Conservation (phyloP, 2,888 invertebrate genomes). For the Limnephilus rhombicus region DNA sequence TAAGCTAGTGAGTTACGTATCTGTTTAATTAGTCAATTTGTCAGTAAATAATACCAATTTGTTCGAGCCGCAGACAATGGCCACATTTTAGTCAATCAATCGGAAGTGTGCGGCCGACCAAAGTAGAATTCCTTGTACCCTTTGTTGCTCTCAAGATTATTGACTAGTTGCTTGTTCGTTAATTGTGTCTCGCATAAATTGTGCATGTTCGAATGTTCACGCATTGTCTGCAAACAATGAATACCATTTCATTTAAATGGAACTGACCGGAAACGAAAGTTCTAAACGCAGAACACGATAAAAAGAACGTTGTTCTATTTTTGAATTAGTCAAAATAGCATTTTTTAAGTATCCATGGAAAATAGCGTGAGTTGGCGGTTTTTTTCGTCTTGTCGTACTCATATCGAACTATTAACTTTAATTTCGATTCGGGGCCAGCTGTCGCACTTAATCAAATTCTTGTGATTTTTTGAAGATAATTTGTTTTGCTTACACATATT, state of each 20-base stretch:
- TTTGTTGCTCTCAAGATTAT: neutral
- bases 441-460: constrained; percentile 35
- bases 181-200: constrained; percentile 9
- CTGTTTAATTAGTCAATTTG: neutral
- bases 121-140: constrained; percentile 35
- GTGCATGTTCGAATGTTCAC: constrained; percentile 9
- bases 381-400: neutral
- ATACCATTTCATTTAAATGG: neutral
- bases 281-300: neutral
- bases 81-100: constrained; percentile 16
- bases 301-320: constrained; percentile 4
- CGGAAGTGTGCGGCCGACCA: constrained; percentile 17
- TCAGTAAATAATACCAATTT: neutral
- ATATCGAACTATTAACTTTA: constrained; percentile 28
- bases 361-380: neutral
- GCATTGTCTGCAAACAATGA: constrained; percentile 32
- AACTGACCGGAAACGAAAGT: constrained; percentile 16
- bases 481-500: constrained; percentile 30
- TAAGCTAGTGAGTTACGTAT: neutral
- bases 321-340: neutral
- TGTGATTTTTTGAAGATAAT: constrained; percentile 41
- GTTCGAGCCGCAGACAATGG: constrained; percentile 1
- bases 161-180: constrained; percentile 10
- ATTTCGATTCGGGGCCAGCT: constrained; percentile 44
- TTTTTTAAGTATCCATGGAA: constrained; percentile 1